phyloP scores from a whole-genome alignment of 2,113 vertebrate species.

The Erpornis zantholeuca region DNA sequence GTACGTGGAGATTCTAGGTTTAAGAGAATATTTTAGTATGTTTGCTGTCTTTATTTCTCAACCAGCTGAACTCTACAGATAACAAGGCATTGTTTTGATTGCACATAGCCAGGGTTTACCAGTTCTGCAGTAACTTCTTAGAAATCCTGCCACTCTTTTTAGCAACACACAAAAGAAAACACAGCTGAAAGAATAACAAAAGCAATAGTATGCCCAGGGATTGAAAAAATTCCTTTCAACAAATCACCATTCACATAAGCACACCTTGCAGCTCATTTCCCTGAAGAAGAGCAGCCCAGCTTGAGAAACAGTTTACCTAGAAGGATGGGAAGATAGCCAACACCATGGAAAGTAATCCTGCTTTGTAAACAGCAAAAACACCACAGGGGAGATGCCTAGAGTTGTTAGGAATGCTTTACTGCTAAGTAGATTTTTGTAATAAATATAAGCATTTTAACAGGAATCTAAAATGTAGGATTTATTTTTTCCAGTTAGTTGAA shows the following conservation, averaged over 20 bases:
- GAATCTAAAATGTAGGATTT: background rate
- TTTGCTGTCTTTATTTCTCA: background rate
- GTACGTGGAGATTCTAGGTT: background rate
- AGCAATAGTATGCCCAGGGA: background rate
- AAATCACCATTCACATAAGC: background rate
- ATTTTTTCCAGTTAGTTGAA: background rate
- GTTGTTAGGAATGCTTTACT: background rate
- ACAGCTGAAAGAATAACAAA: conserved; percentile 7
- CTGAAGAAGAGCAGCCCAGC: background rate
- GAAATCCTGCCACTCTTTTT: background rate
- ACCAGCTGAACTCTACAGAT: background rate
- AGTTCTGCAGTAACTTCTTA: background rate
- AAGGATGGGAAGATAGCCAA: background rate
- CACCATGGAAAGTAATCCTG: background rate
- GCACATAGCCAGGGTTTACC: background rate
- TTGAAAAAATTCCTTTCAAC: background rate
- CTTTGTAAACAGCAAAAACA: conserved; percentile 21
- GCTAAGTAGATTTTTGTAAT: background rate
- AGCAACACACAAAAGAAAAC: background rate
- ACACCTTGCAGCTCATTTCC: background rate
- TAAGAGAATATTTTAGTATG: background rate
- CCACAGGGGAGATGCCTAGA: background rate
- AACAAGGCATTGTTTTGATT: background rate
- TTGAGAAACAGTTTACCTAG: background rate
- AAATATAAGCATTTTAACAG: background rate